These are phyloP conservation scores for Reticulitermes lucifugus DNA, from an alignment of 2,888 invertebrate genomes.

Conservation along the genomic window DNA sequence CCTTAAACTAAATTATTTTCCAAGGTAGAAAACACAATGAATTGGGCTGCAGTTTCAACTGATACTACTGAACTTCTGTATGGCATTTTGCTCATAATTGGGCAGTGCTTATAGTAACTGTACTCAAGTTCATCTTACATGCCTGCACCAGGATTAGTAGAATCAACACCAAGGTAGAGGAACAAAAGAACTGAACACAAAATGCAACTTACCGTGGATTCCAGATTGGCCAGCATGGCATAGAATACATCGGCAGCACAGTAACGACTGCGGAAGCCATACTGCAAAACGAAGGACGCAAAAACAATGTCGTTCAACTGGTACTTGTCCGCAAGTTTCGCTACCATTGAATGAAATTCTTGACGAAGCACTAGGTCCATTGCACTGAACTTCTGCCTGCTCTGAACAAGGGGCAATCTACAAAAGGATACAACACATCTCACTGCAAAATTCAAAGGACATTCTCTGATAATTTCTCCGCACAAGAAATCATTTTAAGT, in stretches of 20 bases:
- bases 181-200: not conserved
- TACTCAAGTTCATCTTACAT: too few species aligned
- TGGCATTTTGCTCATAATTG: too few species aligned
- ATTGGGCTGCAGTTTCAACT: too few species aligned
- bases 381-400: conserved; percentile 83
- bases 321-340: conserved; percentile 70
- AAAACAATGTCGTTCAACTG: conserved; percentile 77
- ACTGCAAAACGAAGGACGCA: conserved; percentile 83
- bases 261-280: conserved; percentile 83
- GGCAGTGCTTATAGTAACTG: too few species aligned
- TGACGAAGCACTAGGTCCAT: conserved; percentile 90
- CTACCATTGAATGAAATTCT: conserved; percentile 78
- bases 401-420: conserved; percentile 88
- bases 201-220: conserved; percentile 63
- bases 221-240: conserved; percentile 82
- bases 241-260: conserved; percentile 88
- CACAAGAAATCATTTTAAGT: too few species aligned
- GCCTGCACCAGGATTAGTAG: too few species aligned
- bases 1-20: too few species aligned
- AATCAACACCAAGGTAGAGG: not conserved
- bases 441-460: too few species aligned
- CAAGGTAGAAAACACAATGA: too few species aligned
- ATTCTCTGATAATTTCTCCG: too few species aligned
- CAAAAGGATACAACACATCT: not conserved
- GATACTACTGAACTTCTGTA: too few species aligned